Percentiles rank a stretch among this genome's conserved stretches.
Evolutionary conservation across 2,888 invertebrate genomes (phyloP).

Genomic region (Cremastinae sp.): DNA sequence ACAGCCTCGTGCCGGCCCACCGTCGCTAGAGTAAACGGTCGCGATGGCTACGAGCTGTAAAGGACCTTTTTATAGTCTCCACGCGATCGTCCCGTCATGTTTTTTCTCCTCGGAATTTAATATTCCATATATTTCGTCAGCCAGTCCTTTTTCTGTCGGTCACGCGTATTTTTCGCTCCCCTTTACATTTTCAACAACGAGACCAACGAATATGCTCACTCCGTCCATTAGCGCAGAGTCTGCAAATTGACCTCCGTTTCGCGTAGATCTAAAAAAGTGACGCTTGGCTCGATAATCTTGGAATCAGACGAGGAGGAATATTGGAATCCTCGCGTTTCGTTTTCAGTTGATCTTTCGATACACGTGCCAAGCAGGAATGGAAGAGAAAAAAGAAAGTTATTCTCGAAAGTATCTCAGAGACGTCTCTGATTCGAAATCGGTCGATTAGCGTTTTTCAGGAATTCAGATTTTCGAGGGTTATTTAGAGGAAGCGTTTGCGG

Average conservation of each 20-base stretch:
- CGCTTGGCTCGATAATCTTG: background rate
- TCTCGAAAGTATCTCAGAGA: background rate
- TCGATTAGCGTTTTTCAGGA: no score
- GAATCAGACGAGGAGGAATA: background rate
- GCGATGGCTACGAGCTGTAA: constrained; percentile 83
- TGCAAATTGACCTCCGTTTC: constrained; percentile 11
- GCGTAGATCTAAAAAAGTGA: background rate
- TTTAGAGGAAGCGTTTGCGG: no score
- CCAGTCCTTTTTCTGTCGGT: background rate
- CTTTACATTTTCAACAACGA: constrained; percentile 14
- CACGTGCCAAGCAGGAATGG: no score
- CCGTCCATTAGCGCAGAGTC: constrained; percentile 61
- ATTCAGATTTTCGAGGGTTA: no score
- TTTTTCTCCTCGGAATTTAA: background rate
- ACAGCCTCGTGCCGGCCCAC: constrained; percentile 80
- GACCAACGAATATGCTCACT: constrained; percentile 63
- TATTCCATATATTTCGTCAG: background rate
- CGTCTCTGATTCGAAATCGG: background rate
- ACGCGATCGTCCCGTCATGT: no score
- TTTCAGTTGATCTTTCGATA: no score
- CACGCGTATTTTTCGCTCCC: background rate
- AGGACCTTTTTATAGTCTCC: no score
- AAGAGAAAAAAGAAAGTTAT: no score
- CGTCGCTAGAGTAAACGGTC: constrained; percentile 80
- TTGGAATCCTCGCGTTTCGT: no score